Evolutionary conservation across 37 sponge, comb jelly and placozoan genomes (phyloP).

Genomic region (Dysidea cf. avara): DNA sequence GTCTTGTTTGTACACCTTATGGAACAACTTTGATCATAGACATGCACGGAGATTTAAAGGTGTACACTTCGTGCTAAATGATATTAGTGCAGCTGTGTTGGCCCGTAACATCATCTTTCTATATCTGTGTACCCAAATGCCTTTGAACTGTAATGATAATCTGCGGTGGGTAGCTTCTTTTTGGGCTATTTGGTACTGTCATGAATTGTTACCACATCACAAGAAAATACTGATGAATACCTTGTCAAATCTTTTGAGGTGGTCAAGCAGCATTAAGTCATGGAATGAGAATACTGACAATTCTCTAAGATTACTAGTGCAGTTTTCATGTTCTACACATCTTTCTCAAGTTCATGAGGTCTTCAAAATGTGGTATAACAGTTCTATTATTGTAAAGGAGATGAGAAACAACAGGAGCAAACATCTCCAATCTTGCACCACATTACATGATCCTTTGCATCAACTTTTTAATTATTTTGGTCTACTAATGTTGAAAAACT

Average conservation of each 20-base stretch:
- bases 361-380: slow-evolving; percentile 33
- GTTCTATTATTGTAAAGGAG: too few relatives aligned
- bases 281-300: slow-evolving; percentile 10
- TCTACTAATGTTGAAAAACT: too few relatives aligned
- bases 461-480: too few relatives aligned
- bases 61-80: slow-evolving; percentile 38
- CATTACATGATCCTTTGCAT: too few relatives aligned
- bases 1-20: slow-evolving; percentile 43
- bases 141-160: background rate
- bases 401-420: too few relatives aligned
- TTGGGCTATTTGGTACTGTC: slow-evolving; percentile 60
- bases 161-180: slow-evolving; percentile 27
- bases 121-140: slow-evolving; percentile 11
- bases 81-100: slow-evolving; percentile 29
- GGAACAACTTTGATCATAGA: slow-evolving; percentile 44
- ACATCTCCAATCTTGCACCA: too few relatives aligned
- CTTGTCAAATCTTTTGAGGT: background rate
- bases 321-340: background rate
- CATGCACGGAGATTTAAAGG: slow-evolving; percentile 16
- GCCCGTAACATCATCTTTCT: slow-evolving; percentile 48
- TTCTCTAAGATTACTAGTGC: slow-evolving; percentile 7
- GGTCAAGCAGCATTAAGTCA: background rate
- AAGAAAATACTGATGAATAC: background rate
- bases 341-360: slow-evolving; percentile 1
- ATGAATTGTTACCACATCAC: slow-evolving; percentile 35